phyloP scores from a whole-genome alignment of 2,113 vertebrate genomes.

The Odocoileus hemionus region DNA sequence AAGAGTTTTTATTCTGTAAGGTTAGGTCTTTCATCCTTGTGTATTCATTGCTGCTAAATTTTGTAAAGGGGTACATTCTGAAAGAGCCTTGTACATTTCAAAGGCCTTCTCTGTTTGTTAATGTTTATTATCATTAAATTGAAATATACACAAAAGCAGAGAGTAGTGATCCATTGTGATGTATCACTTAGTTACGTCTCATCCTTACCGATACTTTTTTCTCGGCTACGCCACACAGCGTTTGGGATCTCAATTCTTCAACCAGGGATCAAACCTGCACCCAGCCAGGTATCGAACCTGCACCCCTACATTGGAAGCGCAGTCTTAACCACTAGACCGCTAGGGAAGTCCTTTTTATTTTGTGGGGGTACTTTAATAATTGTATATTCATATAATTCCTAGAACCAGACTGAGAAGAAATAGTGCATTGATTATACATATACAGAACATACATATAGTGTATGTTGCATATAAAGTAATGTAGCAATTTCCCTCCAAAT shows the following conservation, averaged over 20 bases:
- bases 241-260: not conserved
- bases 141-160: not conserved
- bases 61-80: not conserved
- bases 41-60: not conserved
- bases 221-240: not conserved
- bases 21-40: not conserved
- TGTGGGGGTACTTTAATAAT: not conserved
- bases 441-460: not conserved
- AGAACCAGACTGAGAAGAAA: not conserved
- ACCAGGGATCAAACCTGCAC: not conserved
- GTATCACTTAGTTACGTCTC: not conserved
- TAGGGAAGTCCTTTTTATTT: not conserved
- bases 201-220: not conserved
- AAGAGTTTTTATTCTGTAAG: not conserved
- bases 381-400: not conserved
- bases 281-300: not conserved
- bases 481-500: not conserved
- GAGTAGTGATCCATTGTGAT: not conserved
- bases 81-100: not conserved
- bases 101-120: not conserved
- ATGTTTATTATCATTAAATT: not conserved
- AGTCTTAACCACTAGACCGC: not conserved
- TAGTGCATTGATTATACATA: not conserved
- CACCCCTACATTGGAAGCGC: not conserved
- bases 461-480: not conserved